Evolutionary conservation across 1,140 invertebrate genomes (phyloP), one percentile per base, ranked within the genome.

Genomic region (Meloidogyne floridensis): DNA sequence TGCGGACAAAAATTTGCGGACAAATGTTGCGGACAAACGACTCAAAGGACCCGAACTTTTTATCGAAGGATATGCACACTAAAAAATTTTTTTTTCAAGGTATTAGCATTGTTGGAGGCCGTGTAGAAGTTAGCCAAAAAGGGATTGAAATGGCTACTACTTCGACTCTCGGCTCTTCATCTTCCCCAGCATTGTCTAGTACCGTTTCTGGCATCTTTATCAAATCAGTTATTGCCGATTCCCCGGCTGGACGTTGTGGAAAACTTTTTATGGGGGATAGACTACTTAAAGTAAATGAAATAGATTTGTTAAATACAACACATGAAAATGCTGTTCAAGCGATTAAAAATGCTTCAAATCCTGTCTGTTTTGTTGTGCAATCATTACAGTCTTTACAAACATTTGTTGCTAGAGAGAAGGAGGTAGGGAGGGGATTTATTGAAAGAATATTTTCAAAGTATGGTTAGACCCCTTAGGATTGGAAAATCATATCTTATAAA

Each of bases 21-120:
- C 32, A 32, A 32, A 32, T 32, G 32, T 32, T 32, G 32, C 32
- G 32, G 32, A 32, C 32, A 32, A 32, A 32, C 32, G 32, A 32
- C 32, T 32, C 32, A 32, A 32, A 32, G 32, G 32, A 32, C 32
- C 32, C 32, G 32, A 32, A 32, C 32, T 32, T 32, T 32, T 32
- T 32, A 32, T 32, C 32, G 32, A 32, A 32, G 32, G 32, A 32
- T 32, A 32, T 32, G 32, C 32, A 32, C 32, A 32, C 32, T 32
- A 32, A 32, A 32, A 76, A 15, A 20, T 51, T 70, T 9, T 75
- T 42, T 72, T 72, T 2, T 32, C 78, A 97, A 11, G 97, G 97
- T 1, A 97, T 99, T 90, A 97, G 95, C 91, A 98, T 99, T 87
- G 96, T 99, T 73, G 95, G 96, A 78, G 96, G 96, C 84, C 95